A percentile compares a stretch with the other conserved stretches of the same genome.
These are phyloP conservation scores for Syncerus caffer DNA, from an alignment of 2,797 vertebrate species.

Conservation along the genomic window DNA sequence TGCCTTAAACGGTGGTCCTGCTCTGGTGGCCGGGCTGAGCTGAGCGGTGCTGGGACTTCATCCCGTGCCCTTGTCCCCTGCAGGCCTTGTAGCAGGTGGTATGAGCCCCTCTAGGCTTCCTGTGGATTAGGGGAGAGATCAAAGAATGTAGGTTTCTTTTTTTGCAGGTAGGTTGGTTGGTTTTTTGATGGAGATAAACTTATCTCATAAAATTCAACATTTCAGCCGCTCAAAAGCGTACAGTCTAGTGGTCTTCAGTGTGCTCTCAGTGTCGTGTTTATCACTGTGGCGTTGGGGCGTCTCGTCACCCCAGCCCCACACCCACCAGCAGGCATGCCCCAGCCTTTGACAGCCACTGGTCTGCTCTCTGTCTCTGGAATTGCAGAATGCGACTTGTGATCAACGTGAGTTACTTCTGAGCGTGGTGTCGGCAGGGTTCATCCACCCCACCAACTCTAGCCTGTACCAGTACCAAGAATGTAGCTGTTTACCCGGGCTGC, in stretches of 20 bases:
- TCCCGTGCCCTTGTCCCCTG: background rate
- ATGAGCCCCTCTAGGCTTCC: background rate
- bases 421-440: too few relatives aligned
- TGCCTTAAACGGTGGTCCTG: background rate
- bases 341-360: accelerated
- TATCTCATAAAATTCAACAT: background rate
- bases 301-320: accelerated
- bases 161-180: background rate
- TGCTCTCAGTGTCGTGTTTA: background rate
- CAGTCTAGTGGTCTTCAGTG: background rate
- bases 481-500: background rate
- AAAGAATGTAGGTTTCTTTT: background rate
- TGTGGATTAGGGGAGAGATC: background rate
- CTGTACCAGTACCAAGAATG: accelerated
- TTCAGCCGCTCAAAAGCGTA: background rate
- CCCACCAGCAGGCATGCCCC: background rate
- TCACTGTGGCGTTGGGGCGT: background rate
- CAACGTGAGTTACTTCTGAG: background rate
- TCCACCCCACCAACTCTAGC: background rate
- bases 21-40: background rate
- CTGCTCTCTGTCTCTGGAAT: background rate
- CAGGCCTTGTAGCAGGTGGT: background rate
- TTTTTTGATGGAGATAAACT: background rate
- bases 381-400: background rate
- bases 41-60: background rate